Conservation (phyloP, 2,797 vertebrate genomes). For the Coccyzus lansbergi region DNA sequence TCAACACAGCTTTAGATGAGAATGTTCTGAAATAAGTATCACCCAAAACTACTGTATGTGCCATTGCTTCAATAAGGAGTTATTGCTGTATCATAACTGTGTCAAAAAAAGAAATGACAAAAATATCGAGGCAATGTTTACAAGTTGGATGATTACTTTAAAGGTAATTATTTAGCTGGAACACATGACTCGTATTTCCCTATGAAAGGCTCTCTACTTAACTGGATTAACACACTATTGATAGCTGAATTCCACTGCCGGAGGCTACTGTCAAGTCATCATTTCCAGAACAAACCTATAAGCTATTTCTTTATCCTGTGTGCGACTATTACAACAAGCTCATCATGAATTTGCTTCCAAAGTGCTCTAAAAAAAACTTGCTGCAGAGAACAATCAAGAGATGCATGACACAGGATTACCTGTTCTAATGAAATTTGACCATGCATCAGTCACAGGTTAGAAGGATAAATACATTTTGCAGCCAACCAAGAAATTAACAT, state of each 20-base stretch:
- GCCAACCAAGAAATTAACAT: not conserved
- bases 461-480: not conserved
- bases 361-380: constrained; percentile 38
- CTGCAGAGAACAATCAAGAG: constrained; percentile 66
- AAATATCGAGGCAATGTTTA: constrained; percentile 49
- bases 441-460: not conserved
- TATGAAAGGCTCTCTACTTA: constrained; percentile 70
- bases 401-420: constrained; percentile 56
- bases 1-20: not conserved
- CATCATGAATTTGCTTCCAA: constrained; percentile 66
- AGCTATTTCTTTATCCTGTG: constrained; percentile 70
- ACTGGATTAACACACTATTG: constrained; percentile 74
- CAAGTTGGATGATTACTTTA: constrained; percentile 48
- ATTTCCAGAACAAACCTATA: constrained; percentile 81
- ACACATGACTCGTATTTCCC: constrained; percentile 67
- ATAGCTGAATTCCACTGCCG: constrained; percentile 66
- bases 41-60: not conserved
- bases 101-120: constrained; percentile 26
- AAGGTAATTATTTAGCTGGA: constrained; percentile 60
- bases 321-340: constrained; percentile 59
- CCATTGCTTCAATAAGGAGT: not conserved
- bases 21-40: not conserved
- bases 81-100: constrained; percentile 18
- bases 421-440: constrained; percentile 30
- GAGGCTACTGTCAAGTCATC: constrained; percentile 72